Evolutionary conservation across 2,888 invertebrate species (phyloP), one percentile per base, ranked within the genome.

Genomic region (Brachynemurus nebulosus): DNA sequence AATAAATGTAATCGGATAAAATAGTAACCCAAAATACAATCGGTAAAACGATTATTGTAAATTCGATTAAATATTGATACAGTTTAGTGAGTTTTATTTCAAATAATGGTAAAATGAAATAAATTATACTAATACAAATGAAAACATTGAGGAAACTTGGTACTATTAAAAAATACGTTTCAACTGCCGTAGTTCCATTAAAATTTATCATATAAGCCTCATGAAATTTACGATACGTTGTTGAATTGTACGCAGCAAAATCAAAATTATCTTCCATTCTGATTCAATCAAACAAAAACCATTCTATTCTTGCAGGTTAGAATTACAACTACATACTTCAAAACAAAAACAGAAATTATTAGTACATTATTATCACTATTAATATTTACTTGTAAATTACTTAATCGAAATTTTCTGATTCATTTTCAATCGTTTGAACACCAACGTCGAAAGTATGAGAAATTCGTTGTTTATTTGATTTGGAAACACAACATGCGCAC

Each of bases 21-120:
- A 76, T 48, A n/a, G 78, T 80, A 40, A 74, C 67, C 17, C 66
- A 70, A 35, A 73, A 50, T 46, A 78, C 66, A 37, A 72, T 57
- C 7, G 79, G 72, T 11, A 75, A 35, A 2, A 74, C 63, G 47
- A 79, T 68, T 4, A 70, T 49, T 1, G 68, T 14, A 53, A 76
- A 78, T 62, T 80, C 80, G 12, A 69, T 54, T 1, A 53, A 30
- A 54, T 69, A 73, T 47, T 56, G 51, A 44, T 47, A 40, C 41
- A 53, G 25, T 41, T 41, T 38, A 21, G 46, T 16, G 58, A 27
- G 5, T 27, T 21, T 37, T 25, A 38, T 11, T n/a, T 27, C 12
- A 6, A 27, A 8, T 17, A 37, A 37, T n/a, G 34, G 34, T 21
- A 23, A 8, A n/a, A 44, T 30, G 4, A 25, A 16, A 17, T 20